These are phyloP conservation scores for Orestias chungarensis DNA, from an alignment of 2,797 vertebrate genomes.

Conservation along the genomic window DNA sequence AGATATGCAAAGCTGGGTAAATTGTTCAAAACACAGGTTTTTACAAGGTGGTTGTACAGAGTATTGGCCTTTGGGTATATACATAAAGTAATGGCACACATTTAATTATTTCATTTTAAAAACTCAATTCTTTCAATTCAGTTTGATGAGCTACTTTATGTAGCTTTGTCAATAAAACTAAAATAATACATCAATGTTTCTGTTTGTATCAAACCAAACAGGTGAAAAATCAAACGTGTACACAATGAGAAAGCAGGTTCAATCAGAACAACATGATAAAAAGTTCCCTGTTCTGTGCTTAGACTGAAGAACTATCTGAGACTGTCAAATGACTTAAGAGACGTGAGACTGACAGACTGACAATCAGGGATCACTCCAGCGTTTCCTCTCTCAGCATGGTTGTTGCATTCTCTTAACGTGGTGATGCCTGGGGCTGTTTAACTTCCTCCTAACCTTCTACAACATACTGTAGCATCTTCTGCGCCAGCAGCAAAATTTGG, in stretches of 20 bases:
- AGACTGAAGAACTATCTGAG: neutral
- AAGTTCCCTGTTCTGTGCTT: neutral
- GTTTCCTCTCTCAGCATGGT: slow-evolving; percentile 43
- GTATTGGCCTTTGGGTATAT: too few species aligned
- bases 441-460: slow-evolving; percentile 53
- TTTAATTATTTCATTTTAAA: too few species aligned
- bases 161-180: neutral
- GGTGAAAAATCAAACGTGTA: neutral
- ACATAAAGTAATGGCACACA: too few species aligned
- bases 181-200: neutral
- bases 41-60: too few species aligned
- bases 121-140: neutral
- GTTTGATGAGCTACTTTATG: neutral
- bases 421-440: slow-evolving; percentile 53
- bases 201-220: neutral
- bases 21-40: too few species aligned
- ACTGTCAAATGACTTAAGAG: slow-evolving; percentile 1
- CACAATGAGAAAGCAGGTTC: neutral
- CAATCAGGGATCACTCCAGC: slow-evolving; percentile 11
- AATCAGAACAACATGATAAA: neutral
- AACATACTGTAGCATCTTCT: slow-evolving; percentile 37
- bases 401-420: slow-evolving; percentile 12
- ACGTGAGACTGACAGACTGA: slow-evolving; percentile 4
- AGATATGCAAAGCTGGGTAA: too few species aligned
- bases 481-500: slow-evolving; percentile 40